Conservation (phyloP, 2,113 vertebrate genomes). For the Brienomyrus brachyistius region DNA sequence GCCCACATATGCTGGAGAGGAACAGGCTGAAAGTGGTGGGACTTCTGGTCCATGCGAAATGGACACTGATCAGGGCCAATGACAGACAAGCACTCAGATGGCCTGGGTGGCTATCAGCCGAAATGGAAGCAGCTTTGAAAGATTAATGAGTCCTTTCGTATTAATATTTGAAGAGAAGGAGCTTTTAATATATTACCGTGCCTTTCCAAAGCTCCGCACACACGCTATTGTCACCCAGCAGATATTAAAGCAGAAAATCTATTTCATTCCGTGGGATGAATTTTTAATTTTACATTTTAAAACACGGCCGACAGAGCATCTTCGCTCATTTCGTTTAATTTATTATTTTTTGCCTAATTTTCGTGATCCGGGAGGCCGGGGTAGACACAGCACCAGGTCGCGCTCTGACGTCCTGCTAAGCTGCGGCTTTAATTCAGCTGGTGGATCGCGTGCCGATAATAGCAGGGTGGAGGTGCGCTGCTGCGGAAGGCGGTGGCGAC, state of each 20-base stretch:
- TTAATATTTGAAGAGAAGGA: constrained; percentile 63
- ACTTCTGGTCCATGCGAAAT: background rate
- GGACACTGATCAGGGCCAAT: constrained; percentile 3
- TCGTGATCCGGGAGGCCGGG: background rate
- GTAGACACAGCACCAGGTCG: background rate
- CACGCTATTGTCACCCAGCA: constrained; percentile 40
- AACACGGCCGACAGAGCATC: constrained; percentile 29
- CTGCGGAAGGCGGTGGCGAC: background rate
- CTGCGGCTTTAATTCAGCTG: background rate
- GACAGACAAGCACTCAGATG: constrained; percentile 27
- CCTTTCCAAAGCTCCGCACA: constrained; percentile 49
- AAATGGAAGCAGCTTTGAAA: constrained; percentile 58
- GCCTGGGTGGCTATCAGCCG: constrained; percentile 45
- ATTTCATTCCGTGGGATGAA: constrained; percentile 47
- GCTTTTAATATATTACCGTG: constrained; percentile 58
- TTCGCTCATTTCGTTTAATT: constrained; percentile 15
- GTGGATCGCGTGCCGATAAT: background rate
- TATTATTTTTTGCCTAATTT: background rate
- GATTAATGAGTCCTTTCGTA: constrained; percentile 60
- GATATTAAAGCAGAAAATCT: constrained; percentile 35
- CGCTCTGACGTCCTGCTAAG: background rate
- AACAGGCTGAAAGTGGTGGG: background rate
- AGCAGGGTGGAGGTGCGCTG: background rate
- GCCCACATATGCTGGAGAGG: background rate
- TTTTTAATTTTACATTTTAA: constrained; percentile 51